phyloP scores from a whole-genome alignment of 2,888 invertebrate genomes.

The Ochropacha duplaris region DNA sequence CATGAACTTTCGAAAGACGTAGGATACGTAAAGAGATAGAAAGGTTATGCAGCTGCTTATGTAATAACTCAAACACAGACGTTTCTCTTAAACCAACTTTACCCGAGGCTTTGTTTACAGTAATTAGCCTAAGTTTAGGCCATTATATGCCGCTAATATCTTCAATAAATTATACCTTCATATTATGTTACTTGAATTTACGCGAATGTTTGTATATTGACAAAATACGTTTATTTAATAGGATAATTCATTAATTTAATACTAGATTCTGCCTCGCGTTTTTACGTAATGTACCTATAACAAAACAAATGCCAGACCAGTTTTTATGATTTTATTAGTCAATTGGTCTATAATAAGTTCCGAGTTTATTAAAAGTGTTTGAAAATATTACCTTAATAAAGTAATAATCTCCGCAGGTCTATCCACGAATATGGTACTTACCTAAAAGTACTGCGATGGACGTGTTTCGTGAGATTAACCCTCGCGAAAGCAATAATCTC shows the following conservation, averaged over 20 bases:
- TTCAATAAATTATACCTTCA: neutral
- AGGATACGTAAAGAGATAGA: too few relatives aligned
- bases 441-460: neutral
- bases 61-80: neutral
- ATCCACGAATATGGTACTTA: neutral
- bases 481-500: constrained; percentile 19
- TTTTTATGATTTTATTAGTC: too few relatives aligned
- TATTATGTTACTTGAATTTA: neutral
- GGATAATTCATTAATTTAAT: neutral
- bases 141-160: neutral
- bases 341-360: too few relatives aligned
- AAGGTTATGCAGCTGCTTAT: neutral
- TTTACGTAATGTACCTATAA: too few relatives aligned
- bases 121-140: neutral
- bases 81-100: neutral
- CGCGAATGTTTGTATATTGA: neutral
- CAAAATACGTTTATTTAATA: neutral
- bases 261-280: too few relatives aligned
- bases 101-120: neutral
- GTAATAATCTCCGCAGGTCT: neutral
- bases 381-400: too few relatives aligned
- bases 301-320: too few relatives aligned
- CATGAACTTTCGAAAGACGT: too few relatives aligned
- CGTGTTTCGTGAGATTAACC: neutral
- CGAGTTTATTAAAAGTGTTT: too few relatives aligned